These are phyloP conservation scores for Agonopterix arenella DNA, from an alignment of 2,888 invertebrate species.

Conservation along the genomic window DNA sequence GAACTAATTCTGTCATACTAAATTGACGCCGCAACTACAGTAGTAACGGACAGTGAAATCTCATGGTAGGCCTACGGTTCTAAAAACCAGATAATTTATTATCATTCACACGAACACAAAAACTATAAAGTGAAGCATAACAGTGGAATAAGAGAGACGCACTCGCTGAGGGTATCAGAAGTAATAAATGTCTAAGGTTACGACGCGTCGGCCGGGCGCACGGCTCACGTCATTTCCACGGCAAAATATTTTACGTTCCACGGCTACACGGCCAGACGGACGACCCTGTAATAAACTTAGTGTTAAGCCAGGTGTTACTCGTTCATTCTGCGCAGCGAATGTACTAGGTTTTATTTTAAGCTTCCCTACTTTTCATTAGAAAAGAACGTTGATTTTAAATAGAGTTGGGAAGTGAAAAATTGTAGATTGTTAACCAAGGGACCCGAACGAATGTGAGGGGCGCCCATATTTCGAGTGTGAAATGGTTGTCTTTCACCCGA, in stretches of 20 bases:
- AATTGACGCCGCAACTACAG: too few relatives aligned
- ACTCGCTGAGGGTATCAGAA: conserved; percentile 25
- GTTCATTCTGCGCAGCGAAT: conserved; percentile 4
- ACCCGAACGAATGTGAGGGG: too few relatives aligned
- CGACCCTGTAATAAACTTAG: conserved; percentile 42
- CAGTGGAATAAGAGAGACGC: neutral
- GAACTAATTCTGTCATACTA: too few relatives aligned
- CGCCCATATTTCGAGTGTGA: too few relatives aligned
- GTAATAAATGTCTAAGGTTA: conserved; percentile 55
- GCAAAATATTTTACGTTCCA: conserved; percentile 40
- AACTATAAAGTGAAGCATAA: too few relatives aligned
- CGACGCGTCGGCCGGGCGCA: conserved; percentile 37
- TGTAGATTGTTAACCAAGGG: too few relatives aligned
- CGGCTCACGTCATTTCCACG: conserved; percentile 33
- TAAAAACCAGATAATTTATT: too few relatives aligned
- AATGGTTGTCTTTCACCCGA: too few relatives aligned
- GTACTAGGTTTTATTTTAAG: neutral
- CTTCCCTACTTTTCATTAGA: neutral
- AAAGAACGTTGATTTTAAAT: neutral
- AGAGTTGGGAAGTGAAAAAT: too few relatives aligned
- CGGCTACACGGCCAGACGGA: conserved; percentile 25
- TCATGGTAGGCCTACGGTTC: too few relatives aligned
- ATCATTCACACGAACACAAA: too few relatives aligned
- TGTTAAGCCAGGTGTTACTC: conserved; percentile 26
- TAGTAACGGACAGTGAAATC: too few relatives aligned